Base-by-base conservation (phyloP, 2,888 invertebrate genomes). In the Zonitis immaculata region DNA sequence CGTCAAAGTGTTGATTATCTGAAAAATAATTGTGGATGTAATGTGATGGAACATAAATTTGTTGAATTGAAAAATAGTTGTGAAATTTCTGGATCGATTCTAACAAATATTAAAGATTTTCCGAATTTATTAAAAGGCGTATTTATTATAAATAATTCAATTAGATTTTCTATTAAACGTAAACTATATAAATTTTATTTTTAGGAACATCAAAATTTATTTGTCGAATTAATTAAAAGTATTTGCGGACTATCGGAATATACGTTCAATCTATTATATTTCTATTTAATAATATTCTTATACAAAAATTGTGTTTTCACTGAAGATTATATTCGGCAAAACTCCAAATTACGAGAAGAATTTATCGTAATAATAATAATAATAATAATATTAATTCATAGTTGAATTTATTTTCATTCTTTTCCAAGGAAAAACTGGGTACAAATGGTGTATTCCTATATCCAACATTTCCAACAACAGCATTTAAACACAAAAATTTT, bases 361-460 rank as follows among this genome's bases (percentile, higher is more conserved):
- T 71, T 82, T 45, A 59, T 70, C 64, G 80, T 81, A 68, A 69
- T 22, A 22, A 22, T 22, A 22, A 22, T n/a, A n/a, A 67, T 61
- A 39, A 39, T 47, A 11, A 32, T 55, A 25, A 18, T 26, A 42
- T 7, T 42, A 14, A 32, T 45, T 44, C 8, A 35, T 26, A 35
- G 27, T 12, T 18, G n/a, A n/a, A n/a, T n/a, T n/a, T n/a, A n/a
- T n/a, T n/a, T n/a, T n/a, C n/a, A n/a, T 16, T 25, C 11, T 26
- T 5, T 71, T 39, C 72, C 22, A 22, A 84, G 80, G 72, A 78
- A 43, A 70, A 84, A n/a, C 77, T 93, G 12, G 86, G 87, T 11
- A 74, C 79, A 0, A 78, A 85, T 67, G 91, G 90, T 6, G 84
- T 91, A 1, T 74, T 92, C 1, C 69, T 92, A 25, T 88, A 85